A percentile compares a stretch with the other conserved stretches of the same genome.
Conservation (phyloP, 2,113 vertebrate genomes). For the Dipodomys spectabilis region DNA sequence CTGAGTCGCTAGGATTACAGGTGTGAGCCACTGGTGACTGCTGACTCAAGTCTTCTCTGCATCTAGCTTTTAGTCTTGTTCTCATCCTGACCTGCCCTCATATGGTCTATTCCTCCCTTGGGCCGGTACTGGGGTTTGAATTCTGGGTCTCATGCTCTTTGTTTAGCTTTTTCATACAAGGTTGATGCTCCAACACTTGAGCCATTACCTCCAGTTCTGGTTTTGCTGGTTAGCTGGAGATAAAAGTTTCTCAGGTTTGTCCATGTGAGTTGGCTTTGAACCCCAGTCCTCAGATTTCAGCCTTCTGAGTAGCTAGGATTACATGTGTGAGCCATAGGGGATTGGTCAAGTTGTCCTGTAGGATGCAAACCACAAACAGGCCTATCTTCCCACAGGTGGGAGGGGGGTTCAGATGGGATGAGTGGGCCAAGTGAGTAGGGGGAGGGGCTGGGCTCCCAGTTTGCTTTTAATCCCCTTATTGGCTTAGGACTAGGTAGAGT, state of each 20-base stretch:
- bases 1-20: too few species aligned
- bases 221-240: too few species aligned
- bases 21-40: too few species aligned
- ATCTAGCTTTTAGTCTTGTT: not conserved
- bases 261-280: too few species aligned
- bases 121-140: too few species aligned
- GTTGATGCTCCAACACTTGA: too few species aligned
- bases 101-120: not conserved
- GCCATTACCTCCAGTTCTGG: too few species aligned
- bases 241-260: too few species aligned
- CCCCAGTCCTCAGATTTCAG: too few species aligned
- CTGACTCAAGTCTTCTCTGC: not conserved
- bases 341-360: too few species aligned
- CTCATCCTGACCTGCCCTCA: not conserved
- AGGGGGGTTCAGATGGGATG: not conserved
- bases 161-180: not conserved
- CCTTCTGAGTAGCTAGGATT: too few species aligned
- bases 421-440: not conserved
- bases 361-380: not conserved
- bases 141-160: not conserved
- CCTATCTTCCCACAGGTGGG: fast-evolving
- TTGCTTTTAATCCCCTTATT: not conserved
- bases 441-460: not conserved
- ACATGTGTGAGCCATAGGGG: too few species aligned
- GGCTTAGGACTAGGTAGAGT: not conserved